These are phyloP conservation scores for Labeo rohita DNA, from an alignment of 2,113 vertebrate species.

Conservation along the genomic window DNA sequence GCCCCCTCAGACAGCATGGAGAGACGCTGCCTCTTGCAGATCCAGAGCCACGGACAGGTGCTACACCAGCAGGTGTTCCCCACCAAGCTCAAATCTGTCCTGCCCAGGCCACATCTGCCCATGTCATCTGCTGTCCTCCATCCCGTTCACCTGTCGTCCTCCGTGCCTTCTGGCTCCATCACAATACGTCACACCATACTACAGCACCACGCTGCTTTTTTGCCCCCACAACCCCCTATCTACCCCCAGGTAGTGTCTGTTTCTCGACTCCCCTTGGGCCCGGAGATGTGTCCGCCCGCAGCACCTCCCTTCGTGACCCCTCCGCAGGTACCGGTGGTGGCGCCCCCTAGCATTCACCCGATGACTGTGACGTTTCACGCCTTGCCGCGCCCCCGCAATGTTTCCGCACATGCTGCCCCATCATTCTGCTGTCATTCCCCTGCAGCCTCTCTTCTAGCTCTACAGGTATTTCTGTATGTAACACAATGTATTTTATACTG, in stretches of 20 bases:
- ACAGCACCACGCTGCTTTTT: conserved; percentile 76
- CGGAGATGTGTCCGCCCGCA: conserved; percentile 70
- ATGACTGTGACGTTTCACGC: conserved; percentile 76
- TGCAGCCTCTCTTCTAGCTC: conserved; percentile 83
- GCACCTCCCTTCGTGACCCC: conserved; percentile 72
- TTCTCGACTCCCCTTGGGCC: conserved; percentile 73
- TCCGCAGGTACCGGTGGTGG: conserved; percentile 76
- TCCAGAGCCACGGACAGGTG: conserved; percentile 75
- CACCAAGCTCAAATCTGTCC: conserved; percentile 77
- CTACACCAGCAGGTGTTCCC: conserved; percentile 75
- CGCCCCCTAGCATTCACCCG: conserved; percentile 73
- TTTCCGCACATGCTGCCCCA: conserved; percentile 80
- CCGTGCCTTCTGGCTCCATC: conserved; percentile 79
- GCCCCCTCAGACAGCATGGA: conserved; percentile 71
- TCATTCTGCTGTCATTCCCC: conserved; percentile 77
- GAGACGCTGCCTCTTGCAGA: conserved; percentile 76
- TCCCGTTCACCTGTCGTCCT: conserved; percentile 74
- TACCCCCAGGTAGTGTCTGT: conserved; percentile 79
- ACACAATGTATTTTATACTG: conserved; percentile 25
- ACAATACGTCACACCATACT: conserved; percentile 81
- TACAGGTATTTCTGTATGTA: conserved; percentile 23
- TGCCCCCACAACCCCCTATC: conserved; percentile 81
- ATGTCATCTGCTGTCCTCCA: conserved; percentile 69
- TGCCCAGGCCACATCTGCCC: conserved; percentile 66
- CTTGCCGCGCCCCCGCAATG: conserved; percentile 71